These are phyloP conservation scores for Haliclona indistincta DNA, from an alignment of 37 sponge, comb jelly and placozoan species.

Conservation along the genomic window DNA sequence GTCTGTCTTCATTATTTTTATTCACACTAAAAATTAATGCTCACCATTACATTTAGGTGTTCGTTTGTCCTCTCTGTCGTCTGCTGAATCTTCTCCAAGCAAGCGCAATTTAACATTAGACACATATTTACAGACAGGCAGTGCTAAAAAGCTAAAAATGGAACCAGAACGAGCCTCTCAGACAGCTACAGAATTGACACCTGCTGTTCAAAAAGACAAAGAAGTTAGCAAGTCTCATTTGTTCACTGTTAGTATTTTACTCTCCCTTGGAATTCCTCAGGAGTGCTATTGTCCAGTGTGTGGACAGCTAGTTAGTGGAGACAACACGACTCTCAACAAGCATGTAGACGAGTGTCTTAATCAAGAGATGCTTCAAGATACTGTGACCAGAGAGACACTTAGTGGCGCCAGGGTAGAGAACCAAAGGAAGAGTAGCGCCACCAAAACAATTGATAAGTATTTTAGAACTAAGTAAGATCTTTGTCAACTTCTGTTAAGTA, in stretches of 20 bases:
- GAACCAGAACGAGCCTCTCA: no score
- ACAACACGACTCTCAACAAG: conserved; percentile 59
- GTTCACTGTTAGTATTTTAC: no score
- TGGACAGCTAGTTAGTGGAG: conserved; percentile 13
- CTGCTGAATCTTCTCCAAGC: conserved; percentile 6
- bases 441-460: no score
- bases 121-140: neutral
- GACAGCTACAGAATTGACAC: no score
- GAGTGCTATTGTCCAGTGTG: conserved; percentile 70
- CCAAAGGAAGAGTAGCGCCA: no score
- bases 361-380: conserved; percentile 15
- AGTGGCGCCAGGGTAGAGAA: no score
- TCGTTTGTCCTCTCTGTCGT: neutral
- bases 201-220: no score
- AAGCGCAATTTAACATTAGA: neutral
- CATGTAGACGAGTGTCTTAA: conserved; percentile 90
- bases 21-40: neutral
- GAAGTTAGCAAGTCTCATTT: no score
- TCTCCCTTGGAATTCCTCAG: neutral
- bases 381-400: neutral
- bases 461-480: no score
- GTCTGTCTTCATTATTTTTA: neutral
- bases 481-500: no score
- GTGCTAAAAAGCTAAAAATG: no score
- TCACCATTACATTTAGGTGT: neutral